A percentile compares a stretch with the other conserved stretches of the same genome.
Conservation (phyloP, 2,113 vertebrate species). For the Mustelus asterias region DNA sequence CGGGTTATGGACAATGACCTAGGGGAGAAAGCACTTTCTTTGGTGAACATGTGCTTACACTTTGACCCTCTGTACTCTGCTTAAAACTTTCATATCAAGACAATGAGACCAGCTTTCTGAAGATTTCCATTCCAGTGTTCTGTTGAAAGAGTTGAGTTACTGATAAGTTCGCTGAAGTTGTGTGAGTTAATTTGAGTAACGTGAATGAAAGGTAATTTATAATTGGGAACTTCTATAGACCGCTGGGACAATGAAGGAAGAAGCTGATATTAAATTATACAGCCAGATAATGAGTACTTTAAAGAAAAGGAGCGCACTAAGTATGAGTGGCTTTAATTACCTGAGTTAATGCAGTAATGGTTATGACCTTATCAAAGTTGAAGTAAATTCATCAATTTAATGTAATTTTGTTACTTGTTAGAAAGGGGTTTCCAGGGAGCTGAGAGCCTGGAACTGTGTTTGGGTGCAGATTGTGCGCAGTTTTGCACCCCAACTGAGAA, state of each 20-base stretch:
- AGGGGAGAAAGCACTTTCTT: too few relatives aligned
- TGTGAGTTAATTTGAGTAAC: neutral
- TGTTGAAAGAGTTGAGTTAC: neutral
- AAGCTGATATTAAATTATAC: neutral
- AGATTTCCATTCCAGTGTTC: neutral
- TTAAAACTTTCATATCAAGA: neutral
- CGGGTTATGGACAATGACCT: too few relatives aligned
- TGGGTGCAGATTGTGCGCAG: neutral
- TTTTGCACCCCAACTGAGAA: neutral
- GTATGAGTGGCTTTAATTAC: neutral
- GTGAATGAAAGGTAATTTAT: neutral
- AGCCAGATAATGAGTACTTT: neutral
- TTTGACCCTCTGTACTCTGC: neutral
- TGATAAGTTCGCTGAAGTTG: neutral
- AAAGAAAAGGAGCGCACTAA: neutral
- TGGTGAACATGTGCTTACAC: too few relatives aligned
- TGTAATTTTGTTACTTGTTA: neutral
- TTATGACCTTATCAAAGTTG: neutral
- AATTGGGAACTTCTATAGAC: neutral
- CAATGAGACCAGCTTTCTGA: neutral
- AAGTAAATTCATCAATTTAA: neutral
- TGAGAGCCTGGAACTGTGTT: neutral
- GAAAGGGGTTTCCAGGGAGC: neutral
- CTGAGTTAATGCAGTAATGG: neutral
- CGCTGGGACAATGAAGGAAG: neutral